These are phyloP conservation scores for Pseudeuparius sepicola DNA, from an alignment of 2,888 invertebrate genomes.

Conservation along the genomic window DNA sequence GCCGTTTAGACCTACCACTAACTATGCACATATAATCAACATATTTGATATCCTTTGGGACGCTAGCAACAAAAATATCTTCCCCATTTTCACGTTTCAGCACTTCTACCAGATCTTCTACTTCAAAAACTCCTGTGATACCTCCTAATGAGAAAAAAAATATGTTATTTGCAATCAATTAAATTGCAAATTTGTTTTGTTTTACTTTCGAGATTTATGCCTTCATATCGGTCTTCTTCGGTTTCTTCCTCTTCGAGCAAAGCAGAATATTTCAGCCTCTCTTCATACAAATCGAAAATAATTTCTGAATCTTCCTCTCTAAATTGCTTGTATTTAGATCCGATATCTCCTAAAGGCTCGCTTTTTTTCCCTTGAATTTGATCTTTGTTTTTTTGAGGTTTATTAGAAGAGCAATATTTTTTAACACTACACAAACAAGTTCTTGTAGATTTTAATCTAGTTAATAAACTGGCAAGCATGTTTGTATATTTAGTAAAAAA, in stretches of 20 bases:
- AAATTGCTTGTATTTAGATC: constrained; percentile 56
- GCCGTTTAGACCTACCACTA: constrained; percentile 61
- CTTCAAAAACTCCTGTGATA: constrained; percentile 72
- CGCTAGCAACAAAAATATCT: constrained; percentile 70
- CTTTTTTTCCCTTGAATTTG: not conserved
- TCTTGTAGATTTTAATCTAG: not conserved
- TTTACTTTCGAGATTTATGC: constrained; percentile 51
- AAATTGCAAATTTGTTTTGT: constrained; percentile 2
- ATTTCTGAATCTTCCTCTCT: constrained; percentile 57
- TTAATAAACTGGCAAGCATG: too few relatives aligned
- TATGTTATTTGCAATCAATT: too few relatives aligned
- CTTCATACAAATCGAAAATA: constrained; percentile 66
- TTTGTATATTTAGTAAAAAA: too few relatives aligned
- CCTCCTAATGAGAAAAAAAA: constrained; percentile 82
- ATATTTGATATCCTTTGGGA: constrained; percentile 67
- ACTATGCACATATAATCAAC: constrained; percentile 79
- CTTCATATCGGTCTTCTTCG: constrained; percentile 50
- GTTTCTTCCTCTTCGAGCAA: constrained; percentile 30
- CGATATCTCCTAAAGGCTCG: constrained; percentile 30
- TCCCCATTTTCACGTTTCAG: constrained; percentile 66
- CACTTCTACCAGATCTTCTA: constrained; percentile 72
- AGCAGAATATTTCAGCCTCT: constrained; percentile 37
- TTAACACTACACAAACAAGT: constrained; percentile 1
- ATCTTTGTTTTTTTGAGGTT: not conserved
- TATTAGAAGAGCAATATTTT: constrained; percentile 5